Evolutionary conservation across 2,888 invertebrate species (phyloP).

Genomic region (Agrotis ipsilon): DNA sequence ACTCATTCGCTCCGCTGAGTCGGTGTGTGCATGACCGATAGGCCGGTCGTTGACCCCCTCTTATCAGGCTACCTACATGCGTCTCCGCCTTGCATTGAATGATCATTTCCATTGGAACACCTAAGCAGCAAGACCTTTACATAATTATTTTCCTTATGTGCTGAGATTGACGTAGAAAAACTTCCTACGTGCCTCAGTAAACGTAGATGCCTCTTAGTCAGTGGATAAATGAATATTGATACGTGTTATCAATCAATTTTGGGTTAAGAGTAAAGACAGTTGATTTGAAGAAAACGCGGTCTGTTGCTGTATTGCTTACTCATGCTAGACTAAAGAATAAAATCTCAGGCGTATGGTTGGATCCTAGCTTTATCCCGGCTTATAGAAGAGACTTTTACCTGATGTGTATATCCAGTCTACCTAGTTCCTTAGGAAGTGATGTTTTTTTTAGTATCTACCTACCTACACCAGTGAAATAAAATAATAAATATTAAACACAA

Average conservation of each 20-base stretch:
- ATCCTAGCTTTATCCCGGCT: no score
- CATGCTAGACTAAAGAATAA: background rate
- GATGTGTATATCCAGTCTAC: no score
- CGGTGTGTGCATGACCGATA: constrained; percentile 82
- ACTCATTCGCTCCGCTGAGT: constrained; percentile 60
- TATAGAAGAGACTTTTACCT: no score
- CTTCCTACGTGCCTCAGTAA: constrained; percentile 31
- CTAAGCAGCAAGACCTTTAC: constrained; percentile 28
- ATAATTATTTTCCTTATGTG: constrained; percentile 18
- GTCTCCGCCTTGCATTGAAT: constrained; percentile 64
- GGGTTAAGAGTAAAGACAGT: background rate
- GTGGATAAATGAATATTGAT: constrained; percentile 31
- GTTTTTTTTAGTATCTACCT: no score
- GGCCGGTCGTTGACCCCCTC: constrained; percentile 81
- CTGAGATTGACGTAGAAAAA: background rate
- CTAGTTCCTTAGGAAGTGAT: no score
- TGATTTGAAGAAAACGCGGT: constrained; percentile 3
- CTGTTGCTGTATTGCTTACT: background rate
- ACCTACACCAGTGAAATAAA: no score
- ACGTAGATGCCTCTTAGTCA: constrained; percentile 3
- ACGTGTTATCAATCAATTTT: constrained; percentile 27
- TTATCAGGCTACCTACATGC: constrained; percentile 71
- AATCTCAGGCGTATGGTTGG: background rate
- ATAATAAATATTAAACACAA: no score
- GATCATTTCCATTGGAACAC: constrained; percentile 48